phyloP scores from a whole-genome alignment of 2,888 invertebrate genomes.

The Drosophila suboccidentalis region DNA sequence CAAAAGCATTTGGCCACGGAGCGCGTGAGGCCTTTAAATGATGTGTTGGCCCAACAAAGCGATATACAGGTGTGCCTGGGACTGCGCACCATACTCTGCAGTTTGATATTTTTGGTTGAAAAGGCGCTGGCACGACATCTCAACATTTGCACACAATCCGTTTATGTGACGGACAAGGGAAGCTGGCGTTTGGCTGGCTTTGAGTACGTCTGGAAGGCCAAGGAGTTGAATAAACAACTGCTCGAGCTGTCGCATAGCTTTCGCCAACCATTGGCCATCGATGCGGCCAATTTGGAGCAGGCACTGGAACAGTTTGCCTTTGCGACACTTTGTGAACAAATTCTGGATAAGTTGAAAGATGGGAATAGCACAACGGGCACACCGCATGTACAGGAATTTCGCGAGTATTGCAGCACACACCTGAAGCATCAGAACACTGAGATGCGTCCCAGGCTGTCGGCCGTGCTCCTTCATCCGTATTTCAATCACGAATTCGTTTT shows the following conservation, averaged over 20 bases:
- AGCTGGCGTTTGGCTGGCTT: slow-evolving; percentile 95
- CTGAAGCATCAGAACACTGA: slow-evolving; percentile 89
- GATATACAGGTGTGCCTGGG: slow-evolving; percentile 94
- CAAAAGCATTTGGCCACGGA: slow-evolving; percentile 93
- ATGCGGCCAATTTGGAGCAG: slow-evolving; percentile 86
- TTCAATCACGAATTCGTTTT: slow-evolving; percentile 94
- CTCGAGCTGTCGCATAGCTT: slow-evolving; percentile 89
- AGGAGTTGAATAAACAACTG: slow-evolving; percentile 89
- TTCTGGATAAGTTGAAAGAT: slow-evolving; percentile 86
- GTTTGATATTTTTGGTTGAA: slow-evolving; percentile 93
- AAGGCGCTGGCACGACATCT: slow-evolving; percentile 93
- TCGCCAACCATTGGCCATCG: slow-evolving; percentile 91
- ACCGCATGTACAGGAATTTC: slow-evolving; percentile 90
- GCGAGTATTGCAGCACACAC: slow-evolving; percentile 89
- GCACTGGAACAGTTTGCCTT: slow-evolving; percentile 92
- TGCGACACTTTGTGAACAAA: slow-evolving; percentile 91
- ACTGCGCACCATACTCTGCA: slow-evolving; percentile 92
- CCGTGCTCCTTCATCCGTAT: slow-evolving; percentile 90
- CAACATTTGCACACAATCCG: slow-evolving; percentile 91
- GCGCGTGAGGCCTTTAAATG: slow-evolving; percentile 91
- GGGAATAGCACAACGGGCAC: slow-evolving; percentile 86
- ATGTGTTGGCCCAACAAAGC: slow-evolving; percentile 89
- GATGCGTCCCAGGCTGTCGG: slow-evolving; percentile 89
- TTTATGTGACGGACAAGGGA: slow-evolving; percentile 94
- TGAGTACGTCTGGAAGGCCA: slow-evolving; percentile 91